Percentiles rank a stretch among this genome's conserved stretches.
Evolutionary conservation across 2,888 invertebrate genomes (phyloP).

Genomic region (Molanna angustata): DNA sequence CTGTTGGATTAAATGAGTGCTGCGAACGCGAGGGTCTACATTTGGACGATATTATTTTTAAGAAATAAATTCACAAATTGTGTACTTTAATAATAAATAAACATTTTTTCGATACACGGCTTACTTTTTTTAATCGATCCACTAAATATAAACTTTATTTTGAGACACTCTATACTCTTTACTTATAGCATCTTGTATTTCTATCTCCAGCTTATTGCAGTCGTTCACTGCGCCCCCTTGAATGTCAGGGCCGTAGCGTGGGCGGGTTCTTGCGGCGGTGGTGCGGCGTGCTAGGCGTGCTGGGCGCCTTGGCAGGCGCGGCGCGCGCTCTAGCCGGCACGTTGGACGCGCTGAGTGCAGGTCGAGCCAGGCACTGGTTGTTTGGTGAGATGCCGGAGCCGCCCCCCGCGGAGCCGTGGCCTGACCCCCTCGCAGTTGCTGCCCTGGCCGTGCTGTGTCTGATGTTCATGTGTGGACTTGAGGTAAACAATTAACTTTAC

Average conservation of each 20-base stretch:
- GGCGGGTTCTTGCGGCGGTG: constrained; percentile 57
- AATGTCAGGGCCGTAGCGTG: constrained; percentile 45
- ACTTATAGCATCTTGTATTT: background rate
- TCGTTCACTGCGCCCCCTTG: constrained; percentile 46
- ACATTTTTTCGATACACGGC: no score
- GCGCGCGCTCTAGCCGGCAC: constrained; percentile 61
- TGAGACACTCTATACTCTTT: no score
- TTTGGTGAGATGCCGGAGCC: constrained; percentile 46
- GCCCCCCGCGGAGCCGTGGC: constrained; percentile 62
- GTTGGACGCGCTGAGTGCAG: constrained; percentile 60
- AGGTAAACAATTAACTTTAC: constrained; percentile 43
- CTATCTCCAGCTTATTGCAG: constrained; percentile 41
- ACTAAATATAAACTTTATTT: no score
- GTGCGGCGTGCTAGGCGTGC: constrained; percentile 57
- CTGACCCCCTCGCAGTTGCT: constrained; percentile 60
- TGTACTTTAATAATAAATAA: no score
- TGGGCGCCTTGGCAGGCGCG: constrained; percentile 60
- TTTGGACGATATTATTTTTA: no score
- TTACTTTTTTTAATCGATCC: no score
- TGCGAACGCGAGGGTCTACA: no score
- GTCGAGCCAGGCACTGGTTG: constrained; percentile 50
- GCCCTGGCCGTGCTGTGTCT: constrained; percentile 59
- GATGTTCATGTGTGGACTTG: constrained; percentile 63
- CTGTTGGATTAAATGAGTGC: no score
- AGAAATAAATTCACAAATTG: no score